Evolutionary conservation across 2,113 vertebrate genomes (phyloP).

Genomic region (Chlorocebus sabaeus): DNA sequence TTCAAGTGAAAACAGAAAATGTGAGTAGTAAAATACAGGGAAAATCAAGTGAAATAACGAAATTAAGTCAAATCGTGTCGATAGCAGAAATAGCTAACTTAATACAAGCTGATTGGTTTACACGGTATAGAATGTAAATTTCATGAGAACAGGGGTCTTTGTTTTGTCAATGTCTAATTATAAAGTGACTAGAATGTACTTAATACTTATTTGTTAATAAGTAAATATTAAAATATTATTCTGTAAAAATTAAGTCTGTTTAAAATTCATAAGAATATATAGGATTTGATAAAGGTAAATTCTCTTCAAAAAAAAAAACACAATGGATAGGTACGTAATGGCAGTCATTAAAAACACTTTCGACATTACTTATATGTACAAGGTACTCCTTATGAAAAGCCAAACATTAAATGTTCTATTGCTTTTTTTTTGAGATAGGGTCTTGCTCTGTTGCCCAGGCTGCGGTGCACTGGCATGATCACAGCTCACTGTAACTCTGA

Average conservation of each 20-base stretch:
- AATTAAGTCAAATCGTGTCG: neutral
- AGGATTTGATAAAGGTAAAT: neutral
- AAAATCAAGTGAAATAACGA: neutral
- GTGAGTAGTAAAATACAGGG: neutral
- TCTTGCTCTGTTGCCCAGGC: too few relatives aligned
- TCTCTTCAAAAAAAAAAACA: neutral
- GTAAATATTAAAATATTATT: neutral
- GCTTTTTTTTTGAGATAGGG: neutral
- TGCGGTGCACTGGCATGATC: too few relatives aligned
- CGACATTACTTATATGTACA: neutral
- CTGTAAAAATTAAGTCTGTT: neutral
- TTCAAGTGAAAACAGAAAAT: neutral
- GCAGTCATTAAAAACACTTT: neutral
- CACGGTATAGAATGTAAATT: neutral
- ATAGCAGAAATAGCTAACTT: neutral
- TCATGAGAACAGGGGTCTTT: neutral
- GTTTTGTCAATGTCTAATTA: neutral
- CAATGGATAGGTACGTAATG: neutral
- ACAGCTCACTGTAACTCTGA: too few relatives aligned
- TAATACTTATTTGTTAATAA: neutral
- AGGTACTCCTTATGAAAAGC: neutral
- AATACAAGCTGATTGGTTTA: neutral
- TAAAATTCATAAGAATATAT: neutral
- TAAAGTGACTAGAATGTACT: neutral
- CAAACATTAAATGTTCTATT: neutral